phyloP scores from a whole-genome alignment of 2,113 vertebrate genomes.

The Aspiorhynchus laticeps region DNA sequence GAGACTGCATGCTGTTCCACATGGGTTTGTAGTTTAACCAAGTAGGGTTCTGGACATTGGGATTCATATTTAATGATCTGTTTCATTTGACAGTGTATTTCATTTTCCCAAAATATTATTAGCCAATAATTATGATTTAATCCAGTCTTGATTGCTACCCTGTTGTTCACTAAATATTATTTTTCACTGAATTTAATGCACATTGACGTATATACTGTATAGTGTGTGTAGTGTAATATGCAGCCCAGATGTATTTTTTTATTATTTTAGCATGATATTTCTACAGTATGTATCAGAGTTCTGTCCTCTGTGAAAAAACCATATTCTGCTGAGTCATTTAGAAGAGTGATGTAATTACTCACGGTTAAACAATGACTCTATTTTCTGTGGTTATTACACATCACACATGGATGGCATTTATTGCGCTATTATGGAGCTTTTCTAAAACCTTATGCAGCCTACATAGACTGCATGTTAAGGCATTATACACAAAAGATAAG shows the following conservation, averaged over 20 bases:
- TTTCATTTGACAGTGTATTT: background rate
- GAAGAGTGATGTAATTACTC: background rate
- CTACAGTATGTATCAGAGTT: background rate
- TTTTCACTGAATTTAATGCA: background rate
- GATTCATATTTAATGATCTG: background rate
- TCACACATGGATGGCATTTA: background rate
- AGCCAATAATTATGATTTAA: background rate
- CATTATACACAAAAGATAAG: background rate
- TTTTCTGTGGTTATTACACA: background rate
- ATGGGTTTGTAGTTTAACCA: background rate
- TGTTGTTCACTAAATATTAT: background rate
- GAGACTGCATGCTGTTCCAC: background rate
- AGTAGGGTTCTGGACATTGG: too few relatives aligned
- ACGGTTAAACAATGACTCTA: background rate
- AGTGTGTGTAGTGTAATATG: background rate
- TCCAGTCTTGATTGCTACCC: background rate
- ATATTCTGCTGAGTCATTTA: background rate
- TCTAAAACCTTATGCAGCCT: background rate
- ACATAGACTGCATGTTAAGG: background rate
- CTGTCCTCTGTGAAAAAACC: background rate
- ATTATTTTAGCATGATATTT: background rate
- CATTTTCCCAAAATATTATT: background rate
- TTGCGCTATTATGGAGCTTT: background rate
- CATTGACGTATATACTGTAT: background rate
- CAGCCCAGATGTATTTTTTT: background rate